Conservation (phyloP, 2,888 invertebrate genomes). For the Julus scanicus region DNA sequence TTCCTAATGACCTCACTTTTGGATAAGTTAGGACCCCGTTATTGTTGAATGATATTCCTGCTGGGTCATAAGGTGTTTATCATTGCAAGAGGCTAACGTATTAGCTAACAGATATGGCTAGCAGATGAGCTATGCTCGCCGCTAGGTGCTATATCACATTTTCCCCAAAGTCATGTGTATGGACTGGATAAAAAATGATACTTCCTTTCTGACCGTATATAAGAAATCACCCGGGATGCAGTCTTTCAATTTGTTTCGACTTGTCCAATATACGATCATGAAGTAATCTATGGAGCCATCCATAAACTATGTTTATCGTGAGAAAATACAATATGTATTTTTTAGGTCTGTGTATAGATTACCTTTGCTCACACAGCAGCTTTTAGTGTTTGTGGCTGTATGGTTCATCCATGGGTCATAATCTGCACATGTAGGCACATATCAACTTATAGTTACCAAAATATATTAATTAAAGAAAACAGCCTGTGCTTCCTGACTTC, state of each 20-base stretch:
- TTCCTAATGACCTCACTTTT: neutral
- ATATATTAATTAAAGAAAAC: too few species aligned
- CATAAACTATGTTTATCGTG: neutral
- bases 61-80: conserved; percentile 22
- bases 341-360: neutral
- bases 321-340: neutral
- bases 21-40: conserved; percentile 4
- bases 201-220: neutral
- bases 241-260: conserved; percentile 28
- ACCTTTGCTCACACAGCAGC: too few species aligned
- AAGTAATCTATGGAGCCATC: neutral
- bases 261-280: neutral
- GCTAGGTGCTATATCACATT: neutral
- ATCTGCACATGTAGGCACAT: too few species aligned
- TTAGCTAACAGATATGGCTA: conserved; percentile 21
- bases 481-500: too few species aligned
- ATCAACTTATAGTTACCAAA: too few species aligned
- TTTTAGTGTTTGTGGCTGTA: too few species aligned
- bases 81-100: conserved; percentile 9
- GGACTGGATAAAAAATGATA: conserved; percentile 21
- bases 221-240: neutral
- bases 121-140: neutral
- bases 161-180: neutral
- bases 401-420: too few species aligned
- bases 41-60: conserved; percentile 22